Base-by-base conservation (phyloP, 2,797 vertebrate genomes). In the Trematomus bernacchii region DNA sequence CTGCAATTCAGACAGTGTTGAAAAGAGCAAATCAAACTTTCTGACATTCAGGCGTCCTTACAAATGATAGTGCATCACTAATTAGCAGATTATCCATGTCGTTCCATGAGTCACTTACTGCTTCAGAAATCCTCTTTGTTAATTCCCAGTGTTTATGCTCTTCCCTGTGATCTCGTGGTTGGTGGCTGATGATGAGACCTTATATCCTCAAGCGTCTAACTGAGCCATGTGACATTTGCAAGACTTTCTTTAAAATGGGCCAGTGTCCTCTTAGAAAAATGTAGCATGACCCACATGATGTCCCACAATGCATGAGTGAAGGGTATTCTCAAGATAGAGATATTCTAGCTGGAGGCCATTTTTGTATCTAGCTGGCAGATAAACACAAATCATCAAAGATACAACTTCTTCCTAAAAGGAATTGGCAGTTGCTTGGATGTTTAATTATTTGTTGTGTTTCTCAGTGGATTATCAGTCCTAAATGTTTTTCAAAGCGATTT, bases 151-250 rank as follows among this genome's bases (percentile, higher is more conserved):
- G 57, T 83, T 77, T 67, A 52, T 80, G 57, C 57, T 73, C 62
- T 27, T 86, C 66, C 76, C 50, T 86, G 82, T 91, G 88, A 93
- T 92, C 90, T 88, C 86, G 91, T 92, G 92, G 90, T 86, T 62
- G 64, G 55, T 81, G 79, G 76, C 76, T 88, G 87, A 86, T 82
- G 83, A 87, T 84, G 85, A 88, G 68, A 61, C 76, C 19, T 51
- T 33, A 72, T 89, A 21, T 87, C 88, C 91, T 79, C 82, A 60
- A 86, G 89, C 80, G 57, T 86, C 70, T 14, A 62, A 73, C 7
- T 62, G 19, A 66, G 63, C 83, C 94, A 93, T 95, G 95, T 95
- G 95, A 96, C 90, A 82, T 48, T 10, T 68, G 84, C 72, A 52
- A 84, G 77, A 75, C 77, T 6, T 61, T 73, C 66, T 83, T 77